A percentile compares a stretch with the other conserved stretches of the same genome.
Evolutionary conservation across 2,797 vertebrate species (phyloP).

Genomic region (Protosalanx chinensis): DNA sequence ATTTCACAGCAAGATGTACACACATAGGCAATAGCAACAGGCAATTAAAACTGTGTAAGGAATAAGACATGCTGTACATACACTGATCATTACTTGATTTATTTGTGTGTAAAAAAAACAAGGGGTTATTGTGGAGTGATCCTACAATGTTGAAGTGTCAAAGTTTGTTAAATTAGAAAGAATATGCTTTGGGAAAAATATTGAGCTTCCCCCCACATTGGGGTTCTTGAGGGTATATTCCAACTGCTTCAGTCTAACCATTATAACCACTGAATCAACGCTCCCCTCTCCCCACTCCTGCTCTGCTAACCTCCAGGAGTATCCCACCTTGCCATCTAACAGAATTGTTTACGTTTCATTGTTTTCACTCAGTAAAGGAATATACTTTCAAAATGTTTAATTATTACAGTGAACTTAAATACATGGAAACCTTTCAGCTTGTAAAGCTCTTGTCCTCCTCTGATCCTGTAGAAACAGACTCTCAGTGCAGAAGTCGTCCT

Average conservation of each 20-base stretch:
- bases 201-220: conserved; percentile 33
- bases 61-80: not conserved
- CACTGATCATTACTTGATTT: not conserved
- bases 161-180: not conserved
- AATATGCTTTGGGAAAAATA: conserved; percentile 47
- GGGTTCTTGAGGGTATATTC: no score
- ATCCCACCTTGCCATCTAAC: conserved; percentile 40
- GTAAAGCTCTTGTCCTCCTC: conserved; percentile 52
- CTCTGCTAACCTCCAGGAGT: conserved; percentile 21
- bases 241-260: conserved; percentile 15
- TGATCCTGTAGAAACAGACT: conserved; percentile 69
- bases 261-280: conserved; percentile 33
- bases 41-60: not conserved
- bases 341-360: not conserved
- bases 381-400: not conserved
- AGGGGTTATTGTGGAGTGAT: not conserved
- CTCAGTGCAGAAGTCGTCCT: conserved; percentile 79
- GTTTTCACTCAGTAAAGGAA: not conserved
- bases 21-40: not conserved
- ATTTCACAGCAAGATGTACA: conserved; percentile 39
- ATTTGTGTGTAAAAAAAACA: not conserved
- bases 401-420: conserved; percentile 10
- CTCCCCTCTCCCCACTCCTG: conserved; percentile 27
- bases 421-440: conserved; percentile 11
- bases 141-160: not conserved